Conservation (phyloP, 2,888 invertebrate species). For the Oeneis ivallda region DNA sequence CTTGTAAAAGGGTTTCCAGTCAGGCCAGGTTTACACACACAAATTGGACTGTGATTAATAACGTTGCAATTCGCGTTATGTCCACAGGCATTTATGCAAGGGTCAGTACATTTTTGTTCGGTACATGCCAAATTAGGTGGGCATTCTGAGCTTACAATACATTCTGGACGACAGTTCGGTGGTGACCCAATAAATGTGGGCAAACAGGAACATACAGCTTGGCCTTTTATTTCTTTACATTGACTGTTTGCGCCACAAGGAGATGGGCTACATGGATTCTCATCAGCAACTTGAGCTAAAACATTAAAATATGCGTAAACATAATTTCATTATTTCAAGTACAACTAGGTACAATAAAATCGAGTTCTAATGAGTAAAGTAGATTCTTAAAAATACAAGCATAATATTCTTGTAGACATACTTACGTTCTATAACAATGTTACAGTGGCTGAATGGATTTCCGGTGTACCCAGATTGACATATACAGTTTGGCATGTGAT, state of each 20-base stretch:
- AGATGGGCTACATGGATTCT: slow-evolving; percentile 72
- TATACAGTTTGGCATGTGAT: slow-evolving; percentile 87
- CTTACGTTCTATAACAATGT: slow-evolving; percentile 74
- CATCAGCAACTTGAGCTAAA: slow-evolving; percentile 60
- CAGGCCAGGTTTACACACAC: slow-evolving; percentile 86
- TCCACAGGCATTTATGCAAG: slow-evolving; percentile 84
- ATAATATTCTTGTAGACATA: slow-evolving; percentile 29
- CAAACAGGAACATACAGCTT: slow-evolving; percentile 87
- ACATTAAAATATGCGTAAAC: slow-evolving; percentile 33
- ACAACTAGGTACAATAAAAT: too few species aligned
- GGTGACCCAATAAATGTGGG: slow-evolving; percentile 85
- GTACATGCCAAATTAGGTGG: slow-evolving; percentile 84
- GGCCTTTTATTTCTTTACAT: slow-evolving; percentile 86
- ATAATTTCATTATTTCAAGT: background rate
- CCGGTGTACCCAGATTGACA: slow-evolving; percentile 85
- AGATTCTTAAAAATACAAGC: too few species aligned
- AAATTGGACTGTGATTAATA: slow-evolving; percentile 87
- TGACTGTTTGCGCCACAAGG: slow-evolving; percentile 90
- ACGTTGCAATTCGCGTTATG: slow-evolving; percentile 83
- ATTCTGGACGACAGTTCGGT: slow-evolving; percentile 87
- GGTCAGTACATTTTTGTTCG: slow-evolving; percentile 86
- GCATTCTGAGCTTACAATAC: slow-evolving; percentile 86
- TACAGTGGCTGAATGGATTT: slow-evolving; percentile 85
- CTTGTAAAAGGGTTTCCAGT: slow-evolving; percentile 90
- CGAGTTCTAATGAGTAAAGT: too few species aligned